phyloP scores from a whole-genome alignment of 92 coral and sea anemone species.

The Desmophyllum pertusum region DNA sequence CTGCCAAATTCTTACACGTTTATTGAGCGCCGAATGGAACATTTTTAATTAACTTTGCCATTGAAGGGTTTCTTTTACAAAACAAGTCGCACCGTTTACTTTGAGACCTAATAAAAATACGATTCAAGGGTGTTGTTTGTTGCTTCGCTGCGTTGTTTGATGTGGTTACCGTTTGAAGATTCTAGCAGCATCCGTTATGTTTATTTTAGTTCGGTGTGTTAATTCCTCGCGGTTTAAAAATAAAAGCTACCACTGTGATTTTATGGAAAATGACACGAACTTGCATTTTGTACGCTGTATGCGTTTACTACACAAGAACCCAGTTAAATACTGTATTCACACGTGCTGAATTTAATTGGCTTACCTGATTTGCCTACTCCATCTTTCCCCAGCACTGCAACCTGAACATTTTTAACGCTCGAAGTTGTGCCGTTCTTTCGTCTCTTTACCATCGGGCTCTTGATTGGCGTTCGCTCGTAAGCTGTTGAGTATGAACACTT shows the following conservation, averaged over 20 bases:
- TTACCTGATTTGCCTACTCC: conserved; percentile 91
- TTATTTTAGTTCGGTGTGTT: neutral
- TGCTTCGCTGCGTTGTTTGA: neutral
- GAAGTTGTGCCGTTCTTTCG: conserved; percentile 46
- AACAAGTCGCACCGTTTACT: neutral
- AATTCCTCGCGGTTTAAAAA: neutral
- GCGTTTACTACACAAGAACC: neutral
- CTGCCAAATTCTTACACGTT: neutral
- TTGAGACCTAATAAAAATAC: neutral
- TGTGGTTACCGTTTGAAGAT: neutral
- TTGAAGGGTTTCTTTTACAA: neutral
- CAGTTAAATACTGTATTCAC: neutral
- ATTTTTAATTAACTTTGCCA: neutral
- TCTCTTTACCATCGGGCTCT: conserved; percentile 42
- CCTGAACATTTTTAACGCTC: conserved; percentile 46
- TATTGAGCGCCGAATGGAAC: neutral
- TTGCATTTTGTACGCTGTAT: too few relatives aligned
- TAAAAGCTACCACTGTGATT: neutral
- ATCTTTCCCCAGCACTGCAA: conserved; percentile 81
- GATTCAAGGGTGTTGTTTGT: conserved; percentile 4
- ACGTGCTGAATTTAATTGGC: neutral
- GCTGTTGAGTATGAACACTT: conserved; percentile 17
- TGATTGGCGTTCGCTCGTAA: conserved; percentile 36
- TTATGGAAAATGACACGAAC: neutral
- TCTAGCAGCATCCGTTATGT: conserved; percentile 12